Conservation (phyloP, 2,888 invertebrate species). For the Polylopha cassiicola region DNA sequence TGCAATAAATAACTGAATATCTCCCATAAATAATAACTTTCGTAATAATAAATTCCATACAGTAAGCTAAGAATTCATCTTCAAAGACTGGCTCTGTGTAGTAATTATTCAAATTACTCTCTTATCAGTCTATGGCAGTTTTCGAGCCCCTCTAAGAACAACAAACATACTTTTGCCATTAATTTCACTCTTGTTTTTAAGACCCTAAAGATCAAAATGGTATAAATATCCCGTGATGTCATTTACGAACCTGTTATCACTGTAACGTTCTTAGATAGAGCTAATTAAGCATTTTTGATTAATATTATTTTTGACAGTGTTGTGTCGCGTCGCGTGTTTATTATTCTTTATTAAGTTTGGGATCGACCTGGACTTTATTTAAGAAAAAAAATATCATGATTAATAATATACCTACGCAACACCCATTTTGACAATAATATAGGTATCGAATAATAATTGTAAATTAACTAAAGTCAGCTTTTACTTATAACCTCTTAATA, state of each 20-base stretch:
- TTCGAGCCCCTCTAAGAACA: constrained; percentile 43
- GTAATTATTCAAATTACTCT: constrained; percentile 70
- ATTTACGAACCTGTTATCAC: constrained; percentile 15
- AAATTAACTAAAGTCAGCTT: too few species aligned
- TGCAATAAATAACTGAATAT: constrained; percentile 31
- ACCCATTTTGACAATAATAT: too few species aligned
- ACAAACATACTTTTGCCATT: constrained; percentile 19
- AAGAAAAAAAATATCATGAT: too few species aligned
- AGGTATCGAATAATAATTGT: too few species aligned
- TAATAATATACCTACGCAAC: too few species aligned
- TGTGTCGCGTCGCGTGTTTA: too few species aligned
- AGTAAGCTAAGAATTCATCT: constrained; percentile 60
- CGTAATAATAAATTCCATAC: constrained; percentile 36
- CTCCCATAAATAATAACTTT: constrained; percentile 22
- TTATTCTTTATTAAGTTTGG: too few species aligned
- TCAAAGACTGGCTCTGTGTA: constrained; percentile 50
- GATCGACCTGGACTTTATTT: too few species aligned
- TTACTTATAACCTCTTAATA: too few species aligned
- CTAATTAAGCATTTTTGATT: constrained; percentile 15
- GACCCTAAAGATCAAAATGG: constrained; percentile 26
- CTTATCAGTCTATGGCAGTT: constrained; percentile 66
- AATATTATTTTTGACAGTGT: too few species aligned
- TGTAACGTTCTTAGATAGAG: constrained; percentile 13
- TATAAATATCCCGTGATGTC: not conserved
- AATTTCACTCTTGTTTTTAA: constrained; percentile 27